phyloP scores from a whole-genome alignment of 2,113 vertebrate species.

The Caranx ignobilis region DNA sequence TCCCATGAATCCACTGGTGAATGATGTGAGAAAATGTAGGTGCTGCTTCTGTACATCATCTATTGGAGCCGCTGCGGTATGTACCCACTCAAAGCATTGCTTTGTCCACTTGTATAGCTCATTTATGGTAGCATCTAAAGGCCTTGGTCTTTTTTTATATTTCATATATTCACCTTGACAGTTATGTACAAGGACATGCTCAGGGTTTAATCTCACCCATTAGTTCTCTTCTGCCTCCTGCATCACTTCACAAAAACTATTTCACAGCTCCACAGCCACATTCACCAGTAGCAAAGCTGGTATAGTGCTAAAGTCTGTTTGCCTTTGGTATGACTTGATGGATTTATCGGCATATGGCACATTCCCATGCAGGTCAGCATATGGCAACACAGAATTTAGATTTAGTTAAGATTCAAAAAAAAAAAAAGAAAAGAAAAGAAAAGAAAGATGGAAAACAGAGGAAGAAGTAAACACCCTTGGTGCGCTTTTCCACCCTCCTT shows the following conservation, averaged over 20 bases:
- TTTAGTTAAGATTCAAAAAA: conserved; percentile 63
- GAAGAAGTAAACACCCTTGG: conserved; percentile 11
- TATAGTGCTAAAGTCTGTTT: conserved; percentile 35
- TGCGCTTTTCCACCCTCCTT: conserved; percentile 13
- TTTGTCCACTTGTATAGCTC: background rate
- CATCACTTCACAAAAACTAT: conserved; percentile 38
- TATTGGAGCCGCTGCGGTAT: background rate
- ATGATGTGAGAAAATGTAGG: background rate
- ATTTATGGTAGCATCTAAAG: conserved; percentile 14
- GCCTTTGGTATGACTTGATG: conserved; percentile 43
- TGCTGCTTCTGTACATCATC: background rate
- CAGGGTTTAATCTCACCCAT: conserved; percentile 43
- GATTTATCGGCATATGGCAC: conserved; percentile 72
- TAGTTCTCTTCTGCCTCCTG: conserved; percentile 38
- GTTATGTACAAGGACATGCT: conserved; percentile 10
- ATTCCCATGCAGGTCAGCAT: conserved; percentile 74
- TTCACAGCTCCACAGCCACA: conserved; percentile 20
- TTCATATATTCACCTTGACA: conserved; percentile 39
- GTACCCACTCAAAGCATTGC: conserved; percentile 24
- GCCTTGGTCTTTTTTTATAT: conserved; percentile 27
- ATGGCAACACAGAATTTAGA: conserved; percentile 62
- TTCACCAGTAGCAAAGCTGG: conserved; percentile 22
- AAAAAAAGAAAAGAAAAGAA: conserved; percentile 3
- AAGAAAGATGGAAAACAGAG: background rate
- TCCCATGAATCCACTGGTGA: background rate